A percentile compares a stretch with the other conserved stretches of the same genome.
phyloP scores from a whole-genome alignment of 2,888 invertebrate species.

The Poecilobothrus nobilitatus region DNA sequence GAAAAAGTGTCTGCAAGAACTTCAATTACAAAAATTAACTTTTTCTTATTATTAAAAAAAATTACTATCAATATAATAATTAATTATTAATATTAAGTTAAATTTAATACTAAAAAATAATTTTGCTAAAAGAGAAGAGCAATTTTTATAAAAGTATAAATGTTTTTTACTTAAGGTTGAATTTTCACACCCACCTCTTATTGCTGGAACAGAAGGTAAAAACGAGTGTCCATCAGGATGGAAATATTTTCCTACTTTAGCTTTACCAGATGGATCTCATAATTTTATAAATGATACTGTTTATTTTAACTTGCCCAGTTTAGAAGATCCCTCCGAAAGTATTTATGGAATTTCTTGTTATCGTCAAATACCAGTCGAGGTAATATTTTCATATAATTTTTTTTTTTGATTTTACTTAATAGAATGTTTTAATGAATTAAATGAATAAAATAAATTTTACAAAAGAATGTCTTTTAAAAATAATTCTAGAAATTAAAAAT shows the following conservation, averaged over 20 bases:
- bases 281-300: conserved; percentile 93
- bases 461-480: too few relatives aligned
- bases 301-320: conserved; percentile 89
- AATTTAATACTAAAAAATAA: too few relatives aligned
- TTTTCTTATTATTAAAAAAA: too few relatives aligned
- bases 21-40: too few relatives aligned
- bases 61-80: too few relatives aligned
- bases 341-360: conserved; percentile 97
- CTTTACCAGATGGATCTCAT: conserved; percentile 96
- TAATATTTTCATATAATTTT: conserved; percentile 36
- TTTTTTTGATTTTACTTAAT: too few relatives aligned
- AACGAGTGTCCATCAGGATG: conserved; percentile 84
- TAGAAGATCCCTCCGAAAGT: conserved; percentile 71
- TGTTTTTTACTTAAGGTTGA: conserved; percentile 54
- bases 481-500: conserved; percentile 75
- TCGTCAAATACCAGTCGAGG: conserved; percentile 91
- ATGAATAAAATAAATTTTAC: not conserved
- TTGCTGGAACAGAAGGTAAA: conserved; percentile 52
- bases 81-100: too few relatives aligned
- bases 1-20: not conserved
- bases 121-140: too few relatives aligned
- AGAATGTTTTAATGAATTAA: not conserved
- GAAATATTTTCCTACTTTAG: conserved; percentile 93
- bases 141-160: too few relatives aligned
- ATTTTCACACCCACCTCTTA: conserved; percentile 85